Base-by-base conservation (phyloP, 2,113 vertebrate species). In the Casuarius casuarius region DNA sequence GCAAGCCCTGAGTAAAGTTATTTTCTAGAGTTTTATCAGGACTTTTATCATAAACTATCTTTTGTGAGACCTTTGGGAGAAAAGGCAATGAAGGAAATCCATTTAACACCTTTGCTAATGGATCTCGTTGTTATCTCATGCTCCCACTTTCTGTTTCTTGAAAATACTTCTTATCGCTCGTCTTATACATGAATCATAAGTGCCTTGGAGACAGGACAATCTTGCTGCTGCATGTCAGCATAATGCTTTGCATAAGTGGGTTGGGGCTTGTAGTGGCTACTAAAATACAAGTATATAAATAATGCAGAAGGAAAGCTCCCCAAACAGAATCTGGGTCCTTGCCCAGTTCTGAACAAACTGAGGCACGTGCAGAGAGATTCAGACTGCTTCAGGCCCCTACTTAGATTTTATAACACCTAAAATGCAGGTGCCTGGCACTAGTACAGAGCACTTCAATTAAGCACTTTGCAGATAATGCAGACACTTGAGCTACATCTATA, bases 341-440 rank as follows among this genome's bases (percentile, higher is more conserved):
- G 89, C 67, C 94, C 71, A 40, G 78, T 33, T 89, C 87, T 68
- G 40, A 91, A 67, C 77, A 90, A 89, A 87, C 61, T 54, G 56
- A 82, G 62, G 74, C 95, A 90, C 5, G 20, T 85, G 88, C 42
- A 48, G 73, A 5, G 63, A 59, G 65, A 58, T 44, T 38, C 7
- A 2, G 74, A 67, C 35, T 56, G 76, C 31, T 80, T 67, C 84
- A 81, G 56, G 51, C 62, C 59, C 73, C 65, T 62, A 3, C 15
- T 58, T 78, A 33, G 74, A 35, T 65, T 85, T 79, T 76, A 25
- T 33, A 76, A 70, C 71, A 76, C 84, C 96, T 85, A 73, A 95
- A 96, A 94, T 70, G 89, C 96, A 95, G 91, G 74, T 97, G 89
- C 25, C 71, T 95, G 90, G 90, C 87, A 59, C 5, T n/a, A 83